Evolutionary conservation across 2,888 invertebrate species (phyloP), one percentile per base, ranked within the genome.

Genomic region (Clistopyga incitator): DNA sequence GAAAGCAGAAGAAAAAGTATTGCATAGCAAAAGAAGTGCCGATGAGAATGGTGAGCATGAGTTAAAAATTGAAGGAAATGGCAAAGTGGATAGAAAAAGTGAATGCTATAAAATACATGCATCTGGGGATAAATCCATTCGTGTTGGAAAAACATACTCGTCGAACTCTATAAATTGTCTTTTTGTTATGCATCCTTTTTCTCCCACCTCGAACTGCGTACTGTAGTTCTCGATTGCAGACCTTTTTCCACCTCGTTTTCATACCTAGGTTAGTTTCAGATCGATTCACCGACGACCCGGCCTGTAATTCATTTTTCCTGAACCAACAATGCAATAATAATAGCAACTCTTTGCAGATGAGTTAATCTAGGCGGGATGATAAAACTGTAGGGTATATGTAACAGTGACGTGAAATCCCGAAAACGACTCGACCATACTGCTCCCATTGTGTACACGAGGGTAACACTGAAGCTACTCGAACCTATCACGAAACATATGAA

Each of bases 21-120:
- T 79, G 85, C 84, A 83, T 67, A 74, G 78, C 83, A 76, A 79
- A 83, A 84, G 42, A 83, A 88, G 86, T 42, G 52, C 50, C 18
- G 20, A 45, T n/a, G 34, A 18, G 18, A 86, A 84, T 85, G 84
- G 79, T 70, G 82, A 86, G 85, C 83, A 84, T 74, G 85, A 84
- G 86, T 85, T 87, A 82, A 86, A 81, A 82, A 84, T 84, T 82
- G 71, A 85, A 82, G 78, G 50, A 78, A 76, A 59, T 59, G 54
- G 42, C 67, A 78, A 82, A 81, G 80, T 59, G 70, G 56, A 74
- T 74, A 34, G 54, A 61, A 68, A 74, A 71, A 47, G 54, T 25
- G 50, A 23, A 61, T 56, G 59, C 25, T 13, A 23, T 20, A 42
- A 20, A 67, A 18, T 76, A 23, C 54, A 23, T 50, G 56, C 23